Evolutionary conservation across 2,797 vertebrate genomes (phyloP).

Genomic region (Oceanodroma leucorhoa): DNA sequence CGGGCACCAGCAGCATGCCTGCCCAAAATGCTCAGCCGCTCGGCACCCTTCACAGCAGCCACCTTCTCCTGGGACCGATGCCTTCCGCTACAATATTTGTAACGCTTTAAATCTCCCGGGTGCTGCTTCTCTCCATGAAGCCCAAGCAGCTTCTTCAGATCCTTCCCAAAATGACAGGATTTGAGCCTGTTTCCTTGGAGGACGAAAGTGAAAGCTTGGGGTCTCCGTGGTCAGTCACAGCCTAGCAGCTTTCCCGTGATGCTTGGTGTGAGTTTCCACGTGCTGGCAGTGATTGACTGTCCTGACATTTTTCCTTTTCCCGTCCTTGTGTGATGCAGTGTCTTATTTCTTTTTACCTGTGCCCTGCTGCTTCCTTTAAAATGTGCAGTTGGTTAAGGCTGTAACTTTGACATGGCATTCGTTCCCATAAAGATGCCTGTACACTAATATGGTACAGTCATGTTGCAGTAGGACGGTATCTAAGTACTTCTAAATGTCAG

Average conservation of each 20-base stretch:
- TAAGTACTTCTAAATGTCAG: fast-evolving
- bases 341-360: not conserved
- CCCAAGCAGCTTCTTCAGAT: not conserved
- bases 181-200: not conserved
- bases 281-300: not conserved
- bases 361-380: not conserved
- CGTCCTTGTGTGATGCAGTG: fast-evolving
- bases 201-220: not conserved
- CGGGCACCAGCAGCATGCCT: not conserved
- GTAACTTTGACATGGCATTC: not conserved
- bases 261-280: fast-evolving
- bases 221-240: fast-evolving
- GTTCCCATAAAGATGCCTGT: not conserved
- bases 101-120: not conserved
- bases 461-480: fast-evolving
- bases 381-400: not conserved
- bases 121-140: not conserved
- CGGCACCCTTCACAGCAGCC: not conserved
- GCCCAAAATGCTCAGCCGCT: fast-evolving
- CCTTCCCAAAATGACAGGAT: not conserved
- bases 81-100: fast-evolving
- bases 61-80: fast-evolving
- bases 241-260: not conserved
- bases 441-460: fast-evolving
- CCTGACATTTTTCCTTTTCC: not conserved